Evolutionary conservation across 1,140 invertebrate species (phyloP).

Genomic region (Artemia franciscana): DNA sequence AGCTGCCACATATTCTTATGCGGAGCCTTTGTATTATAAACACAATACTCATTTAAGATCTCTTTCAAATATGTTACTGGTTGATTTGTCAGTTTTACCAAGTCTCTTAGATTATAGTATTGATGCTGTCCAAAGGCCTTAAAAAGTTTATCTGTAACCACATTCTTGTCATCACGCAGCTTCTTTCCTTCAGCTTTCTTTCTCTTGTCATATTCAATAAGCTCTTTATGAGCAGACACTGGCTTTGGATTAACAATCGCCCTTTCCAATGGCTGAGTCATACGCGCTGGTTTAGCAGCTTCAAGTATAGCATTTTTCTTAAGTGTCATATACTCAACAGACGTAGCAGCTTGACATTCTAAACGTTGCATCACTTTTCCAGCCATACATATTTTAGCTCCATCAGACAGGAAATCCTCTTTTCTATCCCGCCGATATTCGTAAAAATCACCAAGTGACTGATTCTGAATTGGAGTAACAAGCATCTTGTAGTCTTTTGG

Average conservation of each 20-base stretch:
- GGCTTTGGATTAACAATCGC: conserved; percentile 67
- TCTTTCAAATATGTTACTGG: conserved; percentile 88
- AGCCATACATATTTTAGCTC: conserved; percentile 65
- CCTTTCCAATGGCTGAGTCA: conserved; percentile 53
- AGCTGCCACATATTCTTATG: conserved; percentile 99
- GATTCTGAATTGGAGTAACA: conserved; percentile 60
- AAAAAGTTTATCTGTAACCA: conserved; percentile 86
- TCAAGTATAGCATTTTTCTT: conserved; percentile 63
- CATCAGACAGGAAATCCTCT: conserved; percentile 40
- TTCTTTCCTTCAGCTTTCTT: conserved; percentile 82
- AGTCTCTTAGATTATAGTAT: conserved; percentile 94
- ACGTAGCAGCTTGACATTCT: conserved; percentile 62
- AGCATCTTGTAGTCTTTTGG: conserved; percentile 74
- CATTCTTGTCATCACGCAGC: conserved; percentile 78
- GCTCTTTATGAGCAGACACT: conserved; percentile 60
- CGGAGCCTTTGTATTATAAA: conserved; percentile 90
- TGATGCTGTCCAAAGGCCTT: conserved; percentile 98
- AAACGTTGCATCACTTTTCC: conserved; percentile 80
- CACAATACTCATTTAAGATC: conserved; percentile 90
- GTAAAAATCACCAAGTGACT: conserved; percentile 70
- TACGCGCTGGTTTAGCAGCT: conserved; percentile 47
- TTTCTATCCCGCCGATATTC: conserved; percentile 36
- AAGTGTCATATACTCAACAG: conserved; percentile 63
- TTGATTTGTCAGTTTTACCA: conserved; percentile 63
- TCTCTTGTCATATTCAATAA: conserved; percentile 66